These are phyloP conservation scores for Cylindroiulus punctatus DNA, from an alignment of 2,888 invertebrate genomes.

Conservation along the genomic window DNA sequence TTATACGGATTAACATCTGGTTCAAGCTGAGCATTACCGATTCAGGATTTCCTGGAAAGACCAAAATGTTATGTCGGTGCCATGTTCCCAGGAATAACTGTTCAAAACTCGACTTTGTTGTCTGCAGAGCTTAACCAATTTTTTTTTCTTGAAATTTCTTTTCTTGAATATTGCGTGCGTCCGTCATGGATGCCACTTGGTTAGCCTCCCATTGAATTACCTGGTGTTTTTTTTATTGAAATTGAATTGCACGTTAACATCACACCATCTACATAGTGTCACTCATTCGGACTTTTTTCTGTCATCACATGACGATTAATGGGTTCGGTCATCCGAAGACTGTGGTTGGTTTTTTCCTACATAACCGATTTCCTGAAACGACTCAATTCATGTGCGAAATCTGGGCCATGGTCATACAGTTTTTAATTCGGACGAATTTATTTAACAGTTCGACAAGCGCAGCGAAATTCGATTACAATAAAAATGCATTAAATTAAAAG, in stretches of 20 bases:
- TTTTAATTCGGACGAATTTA: background rate
- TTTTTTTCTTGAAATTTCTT: background rate
- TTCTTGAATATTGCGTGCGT: background rate
- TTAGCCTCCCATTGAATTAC: slow-evolving; percentile 15
- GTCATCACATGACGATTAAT: background rate
- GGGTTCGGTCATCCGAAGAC: background rate
- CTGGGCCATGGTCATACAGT: slow-evolving; percentile 16
- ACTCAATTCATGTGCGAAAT: slow-evolving; percentile 21
- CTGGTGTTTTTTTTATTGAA: background rate
- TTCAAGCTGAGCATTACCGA: background rate
- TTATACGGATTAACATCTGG: background rate
- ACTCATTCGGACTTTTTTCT: background rate
- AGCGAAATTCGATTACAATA: background rate
- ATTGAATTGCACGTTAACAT: slow-evolving; percentile 3
- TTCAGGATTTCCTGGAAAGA: background rate
- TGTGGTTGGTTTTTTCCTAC: background rate
- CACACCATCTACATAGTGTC: background rate
- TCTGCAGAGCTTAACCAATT: background rate
- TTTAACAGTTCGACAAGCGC: background rate
- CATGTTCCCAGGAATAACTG: background rate
- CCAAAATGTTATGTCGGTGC: background rate
- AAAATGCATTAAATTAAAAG: background rate
- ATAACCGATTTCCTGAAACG: slow-evolving; percentile 27
- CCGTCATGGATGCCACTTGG: slow-evolving; percentile 2
- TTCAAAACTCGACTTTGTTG: background rate